Conservation (phyloP, 1,140 invertebrate genomes). For the Lepidurus arcticus region DNA sequence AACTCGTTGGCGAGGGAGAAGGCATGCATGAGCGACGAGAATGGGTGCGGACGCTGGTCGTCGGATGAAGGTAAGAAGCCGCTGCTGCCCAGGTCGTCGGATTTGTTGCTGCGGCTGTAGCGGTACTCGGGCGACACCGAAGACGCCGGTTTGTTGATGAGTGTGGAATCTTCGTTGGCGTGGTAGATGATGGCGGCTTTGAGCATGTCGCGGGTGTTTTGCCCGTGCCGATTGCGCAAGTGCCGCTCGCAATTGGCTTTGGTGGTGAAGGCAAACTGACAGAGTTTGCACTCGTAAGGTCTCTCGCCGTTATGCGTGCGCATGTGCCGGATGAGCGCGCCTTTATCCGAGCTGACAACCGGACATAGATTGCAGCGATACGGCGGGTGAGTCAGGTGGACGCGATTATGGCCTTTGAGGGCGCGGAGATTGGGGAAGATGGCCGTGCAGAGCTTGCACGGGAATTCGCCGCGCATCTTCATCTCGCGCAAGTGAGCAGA, state of each 20-base stretch:
- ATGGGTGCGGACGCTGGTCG: not conserved
- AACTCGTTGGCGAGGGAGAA: slow-evolving; percentile 28
- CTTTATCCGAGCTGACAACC: slow-evolving; percentile 81
- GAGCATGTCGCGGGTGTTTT: slow-evolving; percentile 74
- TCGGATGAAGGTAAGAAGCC: too few relatives aligned
- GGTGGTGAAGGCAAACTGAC: slow-evolving; percentile 92
- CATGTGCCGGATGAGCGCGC: slow-evolving; percentile 80
- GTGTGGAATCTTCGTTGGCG: slow-evolving; percentile 64
- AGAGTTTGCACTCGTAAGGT: slow-evolving; percentile 87
- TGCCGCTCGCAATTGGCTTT: slow-evolving; percentile 87
- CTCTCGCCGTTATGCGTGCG: slow-evolving; percentile 89
- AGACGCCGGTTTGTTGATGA: not conserved
- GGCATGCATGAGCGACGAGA: not conserved
- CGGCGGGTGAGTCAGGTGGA: slow-evolving; percentile 51
- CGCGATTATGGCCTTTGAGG: slow-evolving; percentile 57
- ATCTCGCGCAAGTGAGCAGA: slow-evolving; percentile 72
- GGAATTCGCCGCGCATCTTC: slow-evolving; percentile 80
- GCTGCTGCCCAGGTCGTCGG: too few relatives aligned
- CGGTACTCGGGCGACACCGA: slow-evolving; percentile 30
- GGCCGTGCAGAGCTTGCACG: slow-evolving; percentile 73
- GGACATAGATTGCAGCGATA: slow-evolving; percentile 91
- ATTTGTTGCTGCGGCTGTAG: slow-evolving; percentile 18
- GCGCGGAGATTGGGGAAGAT: slow-evolving; percentile 83
- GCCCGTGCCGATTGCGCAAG: slow-evolving; percentile 81
- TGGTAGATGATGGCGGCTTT: slow-evolving; percentile 80